Evolutionary conservation across 2,888 invertebrate species (phyloP).

Genomic region (Drosophila nr. medialis): DNA sequence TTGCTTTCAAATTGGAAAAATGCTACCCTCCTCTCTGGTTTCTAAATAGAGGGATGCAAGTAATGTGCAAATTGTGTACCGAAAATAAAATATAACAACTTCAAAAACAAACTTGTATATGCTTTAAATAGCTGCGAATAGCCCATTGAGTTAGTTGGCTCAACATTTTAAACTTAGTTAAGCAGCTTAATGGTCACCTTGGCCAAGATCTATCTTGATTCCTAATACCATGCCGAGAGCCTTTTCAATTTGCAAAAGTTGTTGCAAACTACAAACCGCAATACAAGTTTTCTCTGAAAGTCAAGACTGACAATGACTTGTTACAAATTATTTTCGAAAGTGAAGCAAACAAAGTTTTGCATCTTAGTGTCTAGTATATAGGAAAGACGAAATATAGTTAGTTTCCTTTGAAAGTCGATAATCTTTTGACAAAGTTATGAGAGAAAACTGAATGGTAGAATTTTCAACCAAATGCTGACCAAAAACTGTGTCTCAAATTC

Average conservation of each 20-base stretch:
- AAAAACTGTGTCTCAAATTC: neutral
- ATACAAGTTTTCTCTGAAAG: neutral
- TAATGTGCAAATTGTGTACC: conserved; percentile 16
- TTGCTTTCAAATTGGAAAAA: conserved; percentile 53
- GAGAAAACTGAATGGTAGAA: neutral
- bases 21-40: conserved; percentile 26
- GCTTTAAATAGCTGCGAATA: neutral
- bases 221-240: neutral
- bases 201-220: neutral
- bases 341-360: neutral
- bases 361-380: neutral
- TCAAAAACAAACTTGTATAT: neutral
- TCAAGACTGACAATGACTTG: neutral
- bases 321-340: neutral
- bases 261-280: neutral
- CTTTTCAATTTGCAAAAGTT: conserved; percentile 7
- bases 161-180: conserved; percentile 7
- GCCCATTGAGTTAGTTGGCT: conserved; percentile 3
- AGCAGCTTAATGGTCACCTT: conserved; percentile 13
- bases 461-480: neutral
- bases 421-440: neutral
- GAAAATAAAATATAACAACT: conserved; percentile 1
- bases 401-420: neutral
- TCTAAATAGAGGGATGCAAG: conserved; percentile 50
- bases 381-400: neutral